phyloP scores from a whole-genome alignment of 1,140 invertebrate species.

The Hypothenemus hampei region DNA sequence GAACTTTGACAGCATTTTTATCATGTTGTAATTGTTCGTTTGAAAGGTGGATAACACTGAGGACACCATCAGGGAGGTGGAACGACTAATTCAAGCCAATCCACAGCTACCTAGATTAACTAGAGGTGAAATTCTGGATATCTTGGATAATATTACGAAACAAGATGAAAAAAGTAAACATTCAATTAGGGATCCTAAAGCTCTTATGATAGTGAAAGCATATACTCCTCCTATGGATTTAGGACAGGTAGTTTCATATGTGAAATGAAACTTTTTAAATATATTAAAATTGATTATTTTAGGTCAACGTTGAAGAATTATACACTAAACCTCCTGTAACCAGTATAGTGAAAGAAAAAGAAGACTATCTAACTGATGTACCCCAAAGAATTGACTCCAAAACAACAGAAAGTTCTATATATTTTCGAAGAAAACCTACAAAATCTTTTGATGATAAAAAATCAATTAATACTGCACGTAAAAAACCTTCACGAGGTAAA shows the following conservation, averaged over 20 bases:
- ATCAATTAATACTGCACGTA: not conserved
- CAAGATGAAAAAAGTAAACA: constrained; percentile 36
- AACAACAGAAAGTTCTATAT: constrained; percentile 1
- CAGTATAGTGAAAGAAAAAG: constrained; percentile 42
- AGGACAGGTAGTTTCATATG: constrained; percentile 27
- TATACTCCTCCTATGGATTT: constrained; percentile 43
- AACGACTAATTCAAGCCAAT: constrained; percentile 49
- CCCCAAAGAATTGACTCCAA: not conserved
- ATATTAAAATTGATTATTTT: not conserved
- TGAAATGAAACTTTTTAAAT: not conserved
- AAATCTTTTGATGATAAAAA: constrained; percentile 13
- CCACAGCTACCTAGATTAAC: constrained; percentile 51
- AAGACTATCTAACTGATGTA: constrained; percentile 7
- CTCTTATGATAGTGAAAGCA: constrained; percentile 54
- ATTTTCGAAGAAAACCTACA: constrained; percentile 12
- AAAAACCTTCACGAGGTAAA: constrained; percentile 23
- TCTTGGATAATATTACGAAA: constrained; percentile 52
- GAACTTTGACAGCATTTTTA: too few relatives aligned
- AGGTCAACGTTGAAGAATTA: constrained; percentile 48
- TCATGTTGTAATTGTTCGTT: not conserved
- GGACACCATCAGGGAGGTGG: constrained; percentile 35
- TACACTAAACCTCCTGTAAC: constrained; percentile 53
- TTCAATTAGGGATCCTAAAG: constrained; percentile 38
- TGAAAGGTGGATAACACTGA: constrained; percentile 13
- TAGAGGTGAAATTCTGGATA: constrained; percentile 51